Conservation (phyloP, 2,797 vertebrate genomes). For the Trematomus bernacchii region DNA sequence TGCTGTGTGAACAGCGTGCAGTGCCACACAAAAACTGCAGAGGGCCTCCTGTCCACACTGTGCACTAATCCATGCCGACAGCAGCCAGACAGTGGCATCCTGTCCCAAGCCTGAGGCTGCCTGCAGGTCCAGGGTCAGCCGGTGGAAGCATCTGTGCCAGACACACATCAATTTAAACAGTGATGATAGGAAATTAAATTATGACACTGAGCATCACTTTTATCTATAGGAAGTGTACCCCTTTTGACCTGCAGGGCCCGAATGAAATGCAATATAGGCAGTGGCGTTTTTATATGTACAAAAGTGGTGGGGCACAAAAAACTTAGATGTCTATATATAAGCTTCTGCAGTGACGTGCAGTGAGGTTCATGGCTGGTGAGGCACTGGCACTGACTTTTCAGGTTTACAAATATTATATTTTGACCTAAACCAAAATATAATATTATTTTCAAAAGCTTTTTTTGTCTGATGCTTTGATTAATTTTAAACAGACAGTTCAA, state of each 20-base stretch:
- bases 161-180: slow-evolving; percentile 32
- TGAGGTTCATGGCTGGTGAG: too few relatives aligned
- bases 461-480: too few relatives aligned
- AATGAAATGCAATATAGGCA: slow-evolving; percentile 6
- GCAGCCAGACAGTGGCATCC: slow-evolving; percentile 21
- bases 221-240: neutral
- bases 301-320: too few relatives aligned
- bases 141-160: slow-evolving; percentile 5
- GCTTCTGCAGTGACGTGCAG: too few relatives aligned
- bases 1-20: slow-evolving; percentile 1
- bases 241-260: neutral
- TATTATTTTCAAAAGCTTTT: too few relatives aligned
- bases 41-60: slow-evolving; percentile 41
- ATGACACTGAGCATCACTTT: slow-evolving; percentile 1
- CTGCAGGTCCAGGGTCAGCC: slow-evolving; percentile 30
- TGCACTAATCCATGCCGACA: neutral
- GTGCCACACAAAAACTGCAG: slow-evolving; percentile 42
- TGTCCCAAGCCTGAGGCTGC: slow-evolving; percentile 9
- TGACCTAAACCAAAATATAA: too few relatives aligned
- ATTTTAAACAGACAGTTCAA: too few relatives aligned
- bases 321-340: too few relatives aligned
- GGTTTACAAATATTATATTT: too few relatives aligned
- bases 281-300: too few relatives aligned
- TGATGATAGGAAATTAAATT: slow-evolving; percentile 11
- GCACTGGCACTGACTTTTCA: too few relatives aligned